These are phyloP conservation scores for Apotomis betuletana DNA, from an alignment of 2,888 invertebrate genomes.

Conservation along the genomic window DNA sequence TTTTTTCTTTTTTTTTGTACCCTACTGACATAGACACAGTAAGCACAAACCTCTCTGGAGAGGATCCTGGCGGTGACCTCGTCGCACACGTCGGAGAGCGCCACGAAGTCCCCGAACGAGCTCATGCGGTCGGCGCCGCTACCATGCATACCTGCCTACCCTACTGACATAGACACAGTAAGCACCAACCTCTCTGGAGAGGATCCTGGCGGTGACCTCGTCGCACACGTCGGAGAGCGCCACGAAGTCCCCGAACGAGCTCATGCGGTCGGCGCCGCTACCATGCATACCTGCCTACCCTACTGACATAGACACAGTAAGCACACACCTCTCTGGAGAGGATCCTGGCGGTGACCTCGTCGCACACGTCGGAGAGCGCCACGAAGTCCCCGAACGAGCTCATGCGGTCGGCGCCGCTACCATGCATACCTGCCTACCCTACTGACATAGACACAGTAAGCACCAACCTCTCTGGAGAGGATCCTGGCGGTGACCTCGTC, in stretches of 20 bases:
- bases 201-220: slow-evolving; percentile 93
- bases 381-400: slow-evolving; percentile 99
- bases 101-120: slow-evolving; percentile 99
- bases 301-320: too few species aligned
- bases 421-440: slow-evolving; percentile 87
- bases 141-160: slow-evolving; percentile 91
- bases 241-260: slow-evolving; percentile 99
- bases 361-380: slow-evolving; percentile 96
- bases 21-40: too few species aligned
- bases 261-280: slow-evolving; percentile 99
- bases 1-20: too few species aligned
- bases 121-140: slow-evolving; percentile 99
- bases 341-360: slow-evolving; percentile 94
- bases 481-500: slow-evolving; percentile 95
- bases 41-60: slow-evolving; percentile 86
- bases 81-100: slow-evolving; percentile 96
- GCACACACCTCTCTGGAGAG: slow-evolving; percentile 90
- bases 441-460: too few species aligned
- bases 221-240: slow-evolving; percentile 97
- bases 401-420: slow-evolving; percentile 99
- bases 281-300: slow-evolving; percentile 89
- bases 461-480: slow-evolving; percentile 90
- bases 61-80: slow-evolving; percentile 95
- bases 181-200: slow-evolving; percentile 88
- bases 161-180: too few species aligned